phyloP scores from a whole-genome alignment of 2,888 invertebrate genomes.

The Cataglyphis livida region DNA sequence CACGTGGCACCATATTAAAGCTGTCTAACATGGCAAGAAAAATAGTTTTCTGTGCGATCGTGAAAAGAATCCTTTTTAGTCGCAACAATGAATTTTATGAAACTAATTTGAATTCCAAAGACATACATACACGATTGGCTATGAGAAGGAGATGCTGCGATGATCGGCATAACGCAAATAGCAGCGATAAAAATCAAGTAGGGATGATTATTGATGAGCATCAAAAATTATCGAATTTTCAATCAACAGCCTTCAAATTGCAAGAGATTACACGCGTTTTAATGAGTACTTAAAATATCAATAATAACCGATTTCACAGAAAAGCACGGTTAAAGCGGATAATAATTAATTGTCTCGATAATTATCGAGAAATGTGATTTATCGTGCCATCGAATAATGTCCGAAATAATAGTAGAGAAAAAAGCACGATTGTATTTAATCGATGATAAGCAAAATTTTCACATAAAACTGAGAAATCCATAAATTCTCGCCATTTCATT shows the following conservation, averaged over 20 bases:
- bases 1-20: conserved; percentile 57
- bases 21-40: conserved; percentile 64
- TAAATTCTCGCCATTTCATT: background rate
- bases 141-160: background rate
- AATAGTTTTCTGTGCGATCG: conserved; percentile 56
- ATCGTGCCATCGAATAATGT: conserved; percentile 71
- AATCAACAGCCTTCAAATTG: conserved; percentile 5
- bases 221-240: background rate
- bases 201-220: background rate
- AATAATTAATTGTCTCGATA: conserved; percentile 77
- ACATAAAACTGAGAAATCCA: conserved; percentile 7
- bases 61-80: conserved; percentile 45
- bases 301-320: conserved; percentile 29
- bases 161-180: background rate
- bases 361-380: conserved; percentile 83
- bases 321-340: conserved; percentile 20
- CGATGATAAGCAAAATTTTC: conserved; percentile 24
- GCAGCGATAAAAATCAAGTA: background rate
- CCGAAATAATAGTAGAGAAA: conserved; percentile 1
- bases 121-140: background rate
- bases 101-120: conserved; percentile 32
- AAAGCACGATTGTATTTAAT: conserved; percentile 34
- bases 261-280: background rate
- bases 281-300: conserved; percentile 35
- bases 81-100: conserved; percentile 44